These are phyloP conservation scores for Andrena haemorrhoa DNA, from an alignment of 2,888 invertebrate genomes.

Conservation along the genomic window DNA sequence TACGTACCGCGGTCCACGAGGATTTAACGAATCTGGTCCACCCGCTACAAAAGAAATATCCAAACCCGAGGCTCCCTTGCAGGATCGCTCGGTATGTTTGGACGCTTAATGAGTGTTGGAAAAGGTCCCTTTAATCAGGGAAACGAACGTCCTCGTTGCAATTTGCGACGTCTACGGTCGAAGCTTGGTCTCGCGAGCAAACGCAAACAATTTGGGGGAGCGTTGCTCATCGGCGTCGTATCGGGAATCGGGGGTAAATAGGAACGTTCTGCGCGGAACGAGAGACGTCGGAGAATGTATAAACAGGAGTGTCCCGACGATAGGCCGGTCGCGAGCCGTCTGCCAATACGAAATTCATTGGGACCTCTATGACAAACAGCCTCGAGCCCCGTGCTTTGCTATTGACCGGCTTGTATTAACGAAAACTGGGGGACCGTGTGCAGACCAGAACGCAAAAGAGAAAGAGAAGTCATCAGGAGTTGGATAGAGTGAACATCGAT, in stretches of 20 bases:
- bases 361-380: constrained; percentile 73
- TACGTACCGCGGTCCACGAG: too few species aligned
- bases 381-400: constrained; percentile 51
- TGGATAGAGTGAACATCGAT: constrained; percentile 69
- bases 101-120: too few species aligned
- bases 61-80: too few species aligned
- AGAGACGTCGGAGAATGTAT: constrained; percentile 53
- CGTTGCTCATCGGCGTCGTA: constrained; percentile 26
- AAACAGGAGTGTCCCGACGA: constrained; percentile 67
- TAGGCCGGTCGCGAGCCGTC: constrained; percentile 59
- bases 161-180: background rate
- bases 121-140: background rate
- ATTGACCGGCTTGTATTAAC: constrained; percentile 63
- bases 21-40: too few species aligned
- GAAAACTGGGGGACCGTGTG: constrained; percentile 64
- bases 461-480: constrained; percentile 10
- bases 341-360: constrained; percentile 74
- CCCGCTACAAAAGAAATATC: too few species aligned
- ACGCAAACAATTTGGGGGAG: constrained; percentile 44
- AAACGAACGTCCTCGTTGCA: background rate
- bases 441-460: constrained; percentile 28
- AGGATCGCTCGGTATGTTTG: too few species aligned
- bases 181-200: constrained; percentile 21
- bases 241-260: constrained; percentile 26
- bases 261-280: background rate